Conservation (phyloP, 2,797 vertebrate species). For the Malacoraja senta region DNA sequence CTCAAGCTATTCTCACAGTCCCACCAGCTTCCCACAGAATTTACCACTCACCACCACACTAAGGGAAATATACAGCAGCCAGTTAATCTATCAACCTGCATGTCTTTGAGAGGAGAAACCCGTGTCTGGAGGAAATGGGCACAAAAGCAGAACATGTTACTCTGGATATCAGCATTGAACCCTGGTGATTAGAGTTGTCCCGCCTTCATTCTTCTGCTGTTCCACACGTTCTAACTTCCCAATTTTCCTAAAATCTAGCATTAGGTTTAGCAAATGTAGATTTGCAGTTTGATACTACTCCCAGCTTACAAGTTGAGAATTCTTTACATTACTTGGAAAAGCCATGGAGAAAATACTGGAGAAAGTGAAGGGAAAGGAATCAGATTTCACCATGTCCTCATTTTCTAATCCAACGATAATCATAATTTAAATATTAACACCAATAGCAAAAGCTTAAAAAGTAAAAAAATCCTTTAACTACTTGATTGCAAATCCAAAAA, state of each 20-base stretch:
- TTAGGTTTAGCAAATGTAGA: neutral
- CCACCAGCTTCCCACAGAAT: too few relatives aligned
- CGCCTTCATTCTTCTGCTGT: neutral
- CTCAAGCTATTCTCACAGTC: too few relatives aligned
- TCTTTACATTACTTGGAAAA: too few relatives aligned
- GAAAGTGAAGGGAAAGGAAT: neutral
- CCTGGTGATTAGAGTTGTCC: too few relatives aligned
- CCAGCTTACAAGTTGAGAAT: neutral
- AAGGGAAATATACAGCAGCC: too few relatives aligned
- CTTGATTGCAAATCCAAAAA: neutral
- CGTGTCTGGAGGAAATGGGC: too few relatives aligned
- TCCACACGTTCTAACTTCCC: neutral
- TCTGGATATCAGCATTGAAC: too few relatives aligned
- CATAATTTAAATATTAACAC: neutral
- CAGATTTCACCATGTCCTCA: neutral
- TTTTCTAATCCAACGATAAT: neutral
- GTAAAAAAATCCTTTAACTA: neutral
- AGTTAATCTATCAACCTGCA: too few relatives aligned
- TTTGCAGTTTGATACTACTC: neutral
- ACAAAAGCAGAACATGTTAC: too few relatives aligned
- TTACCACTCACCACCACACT: too few relatives aligned
- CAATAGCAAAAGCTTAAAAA: neutral
- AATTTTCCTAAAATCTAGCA: neutral
- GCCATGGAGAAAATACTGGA: neutral
- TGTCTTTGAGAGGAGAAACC: too few relatives aligned